Evolutionary conservation across 1,140 invertebrate genomes (phyloP).

Genomic region (Lamellibrachia luymesi): DNA sequence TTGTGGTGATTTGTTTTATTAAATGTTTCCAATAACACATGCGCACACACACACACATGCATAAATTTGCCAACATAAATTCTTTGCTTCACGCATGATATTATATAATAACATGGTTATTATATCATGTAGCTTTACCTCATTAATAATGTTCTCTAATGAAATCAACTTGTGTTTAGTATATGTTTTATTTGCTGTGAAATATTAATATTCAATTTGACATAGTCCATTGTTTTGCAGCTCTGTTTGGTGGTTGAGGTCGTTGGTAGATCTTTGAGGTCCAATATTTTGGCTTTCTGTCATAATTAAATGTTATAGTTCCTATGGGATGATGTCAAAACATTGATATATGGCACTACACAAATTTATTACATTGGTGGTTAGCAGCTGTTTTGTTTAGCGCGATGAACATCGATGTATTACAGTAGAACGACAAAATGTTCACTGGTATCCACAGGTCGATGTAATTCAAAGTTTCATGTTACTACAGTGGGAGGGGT

Average conservation of each 20-base stretch:
- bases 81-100: not conserved
- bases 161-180: not conserved
- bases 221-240: not conserved
- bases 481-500: too few relatives aligned
- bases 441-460: too few relatives aligned
- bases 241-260: not conserved
- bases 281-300: not conserved
- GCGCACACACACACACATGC: not conserved
- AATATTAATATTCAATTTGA: not conserved
- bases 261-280: not conserved
- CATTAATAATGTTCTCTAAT: not conserved
- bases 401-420: too few relatives aligned
- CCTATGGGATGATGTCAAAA: too few relatives aligned
- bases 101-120: not conserved
- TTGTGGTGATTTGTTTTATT: conserved; percentile 1
- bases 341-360: too few relatives aligned
- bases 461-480: too few relatives aligned
- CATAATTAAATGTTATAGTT: not conserved
- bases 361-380: too few relatives aligned
- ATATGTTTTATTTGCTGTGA: not conserved
- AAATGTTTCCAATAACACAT: not conserved
- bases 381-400: too few relatives aligned
- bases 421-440: too few relatives aligned
- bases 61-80: not conserved
- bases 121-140: not conserved